Conservation (phyloP, 2,888 invertebrate genomes). For the Achlya flavicornis region DNA sequence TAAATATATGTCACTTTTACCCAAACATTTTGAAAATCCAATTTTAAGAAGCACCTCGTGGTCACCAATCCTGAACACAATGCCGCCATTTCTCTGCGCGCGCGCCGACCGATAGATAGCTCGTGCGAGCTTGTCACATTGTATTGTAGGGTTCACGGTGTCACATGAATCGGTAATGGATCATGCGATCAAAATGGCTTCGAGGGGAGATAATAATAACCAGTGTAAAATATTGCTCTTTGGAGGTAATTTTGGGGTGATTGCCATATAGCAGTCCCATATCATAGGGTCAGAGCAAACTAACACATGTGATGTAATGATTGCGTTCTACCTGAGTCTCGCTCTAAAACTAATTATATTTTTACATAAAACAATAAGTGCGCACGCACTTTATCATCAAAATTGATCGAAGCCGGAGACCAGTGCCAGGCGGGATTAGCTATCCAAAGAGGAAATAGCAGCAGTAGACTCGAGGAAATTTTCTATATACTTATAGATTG, state of each 20-base stretch:
- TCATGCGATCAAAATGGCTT: constrained; percentile 39
- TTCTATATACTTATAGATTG: too few species aligned
- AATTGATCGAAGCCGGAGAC: too few species aligned
- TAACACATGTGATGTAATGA: too few species aligned
- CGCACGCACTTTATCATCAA: too few species aligned
- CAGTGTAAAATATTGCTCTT: neutral
- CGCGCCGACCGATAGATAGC: constrained; percentile 32
- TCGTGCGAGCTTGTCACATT: constrained; percentile 32
- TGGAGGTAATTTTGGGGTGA: neutral
- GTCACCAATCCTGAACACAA: constrained; percentile 32
- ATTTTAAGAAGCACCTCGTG: constrained; percentile 20
- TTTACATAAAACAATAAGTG: too few species aligned
- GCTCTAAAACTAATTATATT: too few species aligned
- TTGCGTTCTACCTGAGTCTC: too few species aligned
- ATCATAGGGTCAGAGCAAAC: neutral
- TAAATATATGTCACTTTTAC: too few species aligned
- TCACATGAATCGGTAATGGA: constrained; percentile 54
- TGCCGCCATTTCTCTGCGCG: constrained; percentile 44
- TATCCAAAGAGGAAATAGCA: too few species aligned
- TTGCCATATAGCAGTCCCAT: too few species aligned
- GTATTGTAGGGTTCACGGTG: constrained; percentile 35
- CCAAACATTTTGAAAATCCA: neutral
- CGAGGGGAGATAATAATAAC: constrained; percentile 24
- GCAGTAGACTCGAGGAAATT: too few species aligned
- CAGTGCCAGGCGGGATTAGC: too few species aligned